A percentile compares a stretch with the other conserved stretches of the same genome.
Evolutionary conservation across 2,888 invertebrate species (phyloP).

Genomic region (Hydraecia micacea): DNA sequence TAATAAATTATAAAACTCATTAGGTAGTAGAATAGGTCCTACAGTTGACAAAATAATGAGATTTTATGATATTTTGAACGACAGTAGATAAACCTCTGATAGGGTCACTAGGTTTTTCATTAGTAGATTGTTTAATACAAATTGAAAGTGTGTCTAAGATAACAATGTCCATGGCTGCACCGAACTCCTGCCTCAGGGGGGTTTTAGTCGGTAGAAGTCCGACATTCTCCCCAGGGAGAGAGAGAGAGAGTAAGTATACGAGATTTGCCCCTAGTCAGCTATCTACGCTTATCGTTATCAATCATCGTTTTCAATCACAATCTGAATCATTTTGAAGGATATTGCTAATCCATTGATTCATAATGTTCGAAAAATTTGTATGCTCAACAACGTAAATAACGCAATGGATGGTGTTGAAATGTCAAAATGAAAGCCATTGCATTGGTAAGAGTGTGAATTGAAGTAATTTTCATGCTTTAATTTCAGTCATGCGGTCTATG

Average conservation of each 20-base stretch:
- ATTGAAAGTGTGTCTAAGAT: not conserved
- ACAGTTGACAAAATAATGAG: not conserved
- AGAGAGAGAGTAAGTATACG: not conserved
- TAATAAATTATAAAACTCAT: slow-evolving; percentile 8
- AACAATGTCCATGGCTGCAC: not conserved
- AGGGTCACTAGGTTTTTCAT: not conserved
- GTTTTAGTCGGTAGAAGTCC: not conserved
- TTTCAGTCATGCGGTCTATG: not conserved
- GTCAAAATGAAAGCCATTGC: not conserved
- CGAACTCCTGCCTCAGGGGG: not conserved
- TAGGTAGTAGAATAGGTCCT: not conserved
- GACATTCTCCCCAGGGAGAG: not conserved
- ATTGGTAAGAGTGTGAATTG: not conserved
- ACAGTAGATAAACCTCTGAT: not conserved
- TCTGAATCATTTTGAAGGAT: not conserved
- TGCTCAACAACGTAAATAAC: no score
- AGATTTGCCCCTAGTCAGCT: not conserved
- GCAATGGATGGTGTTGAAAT: not conserved
- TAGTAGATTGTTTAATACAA: not conserved
- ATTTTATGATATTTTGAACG: not conserved
- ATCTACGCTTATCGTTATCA: not conserved
- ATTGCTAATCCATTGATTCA: not conserved
- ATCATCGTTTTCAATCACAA: not conserved
- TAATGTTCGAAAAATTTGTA: no score
- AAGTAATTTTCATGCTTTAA: not conserved